phyloP scores from a whole-genome alignment of 64 coral and sea anemone genomes.

The Trachythela sp. region DNA sequence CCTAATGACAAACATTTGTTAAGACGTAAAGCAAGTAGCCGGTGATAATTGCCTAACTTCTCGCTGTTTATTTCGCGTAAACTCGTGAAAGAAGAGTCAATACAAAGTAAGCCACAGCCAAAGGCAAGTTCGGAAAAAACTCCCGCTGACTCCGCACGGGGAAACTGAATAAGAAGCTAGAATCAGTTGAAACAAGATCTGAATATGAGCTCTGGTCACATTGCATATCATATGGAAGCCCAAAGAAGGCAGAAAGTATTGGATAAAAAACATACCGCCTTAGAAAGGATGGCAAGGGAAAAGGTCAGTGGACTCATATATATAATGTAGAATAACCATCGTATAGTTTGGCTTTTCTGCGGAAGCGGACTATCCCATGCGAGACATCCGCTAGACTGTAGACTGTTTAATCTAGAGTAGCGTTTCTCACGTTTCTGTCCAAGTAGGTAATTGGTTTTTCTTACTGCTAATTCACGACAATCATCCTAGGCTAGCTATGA shows the following conservation, averaged over 20 bases:
- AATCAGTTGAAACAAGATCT: too few relatives aligned
- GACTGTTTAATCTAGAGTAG: background rate
- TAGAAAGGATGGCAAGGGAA: background rate
- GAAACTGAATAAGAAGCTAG: too few relatives aligned
- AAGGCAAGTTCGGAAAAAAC: background rate
- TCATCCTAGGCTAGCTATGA: background rate
- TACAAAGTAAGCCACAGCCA: background rate
- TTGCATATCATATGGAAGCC: conserved; percentile 60
- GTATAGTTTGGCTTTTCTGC: background rate
- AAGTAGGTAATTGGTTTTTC: background rate
- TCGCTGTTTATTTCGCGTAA: too few relatives aligned
- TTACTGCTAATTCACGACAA: background rate
- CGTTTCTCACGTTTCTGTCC: background rate
- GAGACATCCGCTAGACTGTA: background rate
- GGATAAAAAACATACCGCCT: conserved; percentile 49
- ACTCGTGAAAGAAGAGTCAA: background rate
- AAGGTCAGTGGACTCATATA: conserved; percentile 18
- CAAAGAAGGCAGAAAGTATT: conserved; percentile 56
- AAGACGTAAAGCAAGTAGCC: too few relatives aligned
- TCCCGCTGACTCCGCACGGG: too few relatives aligned
- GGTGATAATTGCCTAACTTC: too few relatives aligned
- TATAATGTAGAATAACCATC: background rate
- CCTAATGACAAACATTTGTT: background rate
- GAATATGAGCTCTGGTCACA: conserved; percentile 13
- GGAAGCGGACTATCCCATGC: too few relatives aligned